phyloP scores from a whole-genome alignment of 2,113 vertebrate genomes.

The Macroglossus sobrinus region DNA sequence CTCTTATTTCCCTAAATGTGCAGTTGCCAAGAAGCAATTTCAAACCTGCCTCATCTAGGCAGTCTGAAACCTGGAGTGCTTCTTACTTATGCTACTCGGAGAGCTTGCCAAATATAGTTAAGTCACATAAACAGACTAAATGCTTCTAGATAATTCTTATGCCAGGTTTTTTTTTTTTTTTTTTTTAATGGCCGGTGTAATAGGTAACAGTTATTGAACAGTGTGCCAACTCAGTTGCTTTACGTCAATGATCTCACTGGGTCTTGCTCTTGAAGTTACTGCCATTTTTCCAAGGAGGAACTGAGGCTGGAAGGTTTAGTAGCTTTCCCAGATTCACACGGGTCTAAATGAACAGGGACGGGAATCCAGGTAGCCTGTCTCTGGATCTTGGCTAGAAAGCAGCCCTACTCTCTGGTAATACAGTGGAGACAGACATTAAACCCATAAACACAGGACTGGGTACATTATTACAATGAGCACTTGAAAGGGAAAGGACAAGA shows the following conservation, averaged over 20 bases:
- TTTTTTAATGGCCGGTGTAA: background rate
- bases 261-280: background rate
- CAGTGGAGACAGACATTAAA: background rate
- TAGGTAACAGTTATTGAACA: background rate
- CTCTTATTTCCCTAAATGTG: background rate
- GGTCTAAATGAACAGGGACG: background rate
- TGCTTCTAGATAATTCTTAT: background rate
- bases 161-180: background rate
- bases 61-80: background rate
- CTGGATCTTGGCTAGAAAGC: background rate
- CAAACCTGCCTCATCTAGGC: background rate
- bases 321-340: background rate
- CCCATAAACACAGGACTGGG: background rate
- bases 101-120: background rate
- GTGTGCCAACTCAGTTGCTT: background rate
- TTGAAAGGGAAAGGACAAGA: background rate
- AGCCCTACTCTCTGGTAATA: background rate
- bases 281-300: background rate
- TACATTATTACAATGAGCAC: accelerated
- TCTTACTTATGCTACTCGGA: background rate
- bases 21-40: slow-evolving; percentile 34
- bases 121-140: background rate
- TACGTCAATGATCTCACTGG: background rate
- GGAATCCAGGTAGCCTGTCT: background rate
- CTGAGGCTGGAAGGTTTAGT: background rate